Evolutionary conservation across 2,888 invertebrate species (phyloP), one percentile per base, ranked within the genome.

Genomic region (Sceliomorpha sp.): DNA sequence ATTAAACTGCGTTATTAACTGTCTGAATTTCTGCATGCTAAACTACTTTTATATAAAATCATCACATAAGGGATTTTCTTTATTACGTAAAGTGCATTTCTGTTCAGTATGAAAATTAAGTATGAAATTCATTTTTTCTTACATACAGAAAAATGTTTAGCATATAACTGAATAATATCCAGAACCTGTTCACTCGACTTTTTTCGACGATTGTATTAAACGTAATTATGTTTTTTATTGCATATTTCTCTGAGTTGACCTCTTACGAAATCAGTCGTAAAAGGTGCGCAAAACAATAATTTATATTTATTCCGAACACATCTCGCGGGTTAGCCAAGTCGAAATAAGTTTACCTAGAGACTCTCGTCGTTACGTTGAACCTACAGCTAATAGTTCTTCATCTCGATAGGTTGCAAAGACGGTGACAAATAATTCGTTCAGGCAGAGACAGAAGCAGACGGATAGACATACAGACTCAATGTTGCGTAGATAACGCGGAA

Each of bases 221-320:
- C n/a, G n/a, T n/a, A 24, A 5, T 24, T 40, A 10, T 15, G 9
- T 29, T n/a, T 29, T 29, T 29, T 8, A 29, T 7, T n/a, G 4
- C n/a, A 34, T 47, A 60, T 51, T 60, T 44, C 10, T 39, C 37
- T 14, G 37, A 32, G 24, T 27, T 29, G 37, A 14, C 26, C 15
- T 44, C 34, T 60, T 53, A 31, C 42, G 44, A 67, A 59, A 67
- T 56, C 32, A 12, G 48, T 32, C 36, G 48, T 53, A 66, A 59
- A 53, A 59, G 48, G 53, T 7, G 31, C 45, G 44, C 39, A 40
- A 47, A 53, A 53, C 60, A 55, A 55, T 55, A 15, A 50, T 60
- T 60, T 68, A 51, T 68, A 56, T 62, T 62, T 50, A 56, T 62
- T 39, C 62, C 53, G 56, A 39, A 62, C 68, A 62, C 68, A 60